These are phyloP conservation scores for Lucinisca nassula DNA, from an alignment of 2,888 invertebrate species.

Conservation along the genomic window DNA sequence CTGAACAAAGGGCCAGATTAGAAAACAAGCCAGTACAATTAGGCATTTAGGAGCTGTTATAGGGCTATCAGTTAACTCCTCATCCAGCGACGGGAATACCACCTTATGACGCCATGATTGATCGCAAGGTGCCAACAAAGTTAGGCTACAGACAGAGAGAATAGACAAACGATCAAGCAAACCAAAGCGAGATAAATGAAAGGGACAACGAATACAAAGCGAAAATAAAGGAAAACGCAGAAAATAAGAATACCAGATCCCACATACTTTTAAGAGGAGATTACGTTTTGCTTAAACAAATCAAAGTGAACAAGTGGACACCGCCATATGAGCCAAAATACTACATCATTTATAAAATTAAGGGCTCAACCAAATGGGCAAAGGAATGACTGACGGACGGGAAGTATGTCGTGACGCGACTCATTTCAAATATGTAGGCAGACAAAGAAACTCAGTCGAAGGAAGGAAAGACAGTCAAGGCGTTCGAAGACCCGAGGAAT, in stretches of 20 bases:
- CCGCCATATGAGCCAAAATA: neutral
- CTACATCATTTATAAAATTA: neutral
- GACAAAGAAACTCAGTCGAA: neutral
- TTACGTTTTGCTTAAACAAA: neutral
- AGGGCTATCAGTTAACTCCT: neutral
- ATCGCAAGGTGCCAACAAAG: neutral
- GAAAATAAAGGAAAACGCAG: neutral
- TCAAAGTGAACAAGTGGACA: neutral
- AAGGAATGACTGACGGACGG: neutral
- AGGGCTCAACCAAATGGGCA: neutral
- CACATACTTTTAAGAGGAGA: neutral
- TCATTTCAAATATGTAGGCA: neutral
- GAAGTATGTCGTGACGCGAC: no score
- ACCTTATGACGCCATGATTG: neutral
- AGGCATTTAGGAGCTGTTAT: neutral
- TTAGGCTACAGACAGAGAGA: neutral
- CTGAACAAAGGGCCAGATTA: conserved; percentile 1
- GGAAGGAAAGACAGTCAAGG: neutral
- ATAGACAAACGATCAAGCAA: neutral
- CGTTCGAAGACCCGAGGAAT: neutral
- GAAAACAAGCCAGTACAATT: neutral
- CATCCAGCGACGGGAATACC: neutral
- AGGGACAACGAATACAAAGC: conserved; percentile 5
- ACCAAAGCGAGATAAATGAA: neutral
- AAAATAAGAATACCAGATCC: neutral